A percentile compares a stretch with the other conserved stretches of the same genome.
These are phyloP conservation scores for Himalopsyche anomala DNA, from an alignment of 2,888 invertebrate species.

Conservation along the genomic window DNA sequence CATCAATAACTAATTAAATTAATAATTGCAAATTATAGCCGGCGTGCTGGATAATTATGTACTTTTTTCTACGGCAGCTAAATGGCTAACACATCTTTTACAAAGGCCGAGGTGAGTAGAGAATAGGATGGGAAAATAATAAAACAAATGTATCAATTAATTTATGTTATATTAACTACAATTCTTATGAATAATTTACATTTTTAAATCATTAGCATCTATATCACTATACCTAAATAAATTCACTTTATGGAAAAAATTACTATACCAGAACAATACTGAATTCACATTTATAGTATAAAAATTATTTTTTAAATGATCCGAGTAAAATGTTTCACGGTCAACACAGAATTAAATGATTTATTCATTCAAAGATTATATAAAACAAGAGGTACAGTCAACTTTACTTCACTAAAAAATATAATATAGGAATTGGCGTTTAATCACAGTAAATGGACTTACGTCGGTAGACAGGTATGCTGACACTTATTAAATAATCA, in stretches of 20 bases:
- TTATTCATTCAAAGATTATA: not conserved
- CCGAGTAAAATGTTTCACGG: not conserved
- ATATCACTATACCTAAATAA: constrained; percentile 17
- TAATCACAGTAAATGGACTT: constrained; percentile 58
- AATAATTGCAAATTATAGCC: too few relatives aligned
- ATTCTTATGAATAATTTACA: constrained; percentile 34
- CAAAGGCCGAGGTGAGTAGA: not conserved
- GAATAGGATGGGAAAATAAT: not conserved
- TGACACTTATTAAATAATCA: constrained; percentile 25
- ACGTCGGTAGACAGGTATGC: constrained; percentile 5
- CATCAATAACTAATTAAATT: too few relatives aligned
- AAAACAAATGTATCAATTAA: constrained; percentile 3
- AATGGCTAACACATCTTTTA: too few relatives aligned
- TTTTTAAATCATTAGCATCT: constrained; percentile 12
- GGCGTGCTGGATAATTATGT: too few relatives aligned
- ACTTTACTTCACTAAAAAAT: constrained; percentile 37
- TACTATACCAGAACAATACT: not conserved
- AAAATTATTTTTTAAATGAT: not conserved
- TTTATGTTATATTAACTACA: constrained; percentile 18
- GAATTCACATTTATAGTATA: not conserved
- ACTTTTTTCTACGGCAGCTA: too few relatives aligned
- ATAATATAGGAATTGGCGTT: constrained; percentile 55
- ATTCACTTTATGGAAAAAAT: constrained; percentile 24
- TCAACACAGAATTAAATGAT: not conserved
- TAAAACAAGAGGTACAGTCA: constrained; percentile 2